Percentiles rank a stretch among this genome's conserved stretches.
Evolutionary conservation across 2,797 vertebrate genomes (phyloP).

Genomic region (Sciaenops ocellatus): DNA sequence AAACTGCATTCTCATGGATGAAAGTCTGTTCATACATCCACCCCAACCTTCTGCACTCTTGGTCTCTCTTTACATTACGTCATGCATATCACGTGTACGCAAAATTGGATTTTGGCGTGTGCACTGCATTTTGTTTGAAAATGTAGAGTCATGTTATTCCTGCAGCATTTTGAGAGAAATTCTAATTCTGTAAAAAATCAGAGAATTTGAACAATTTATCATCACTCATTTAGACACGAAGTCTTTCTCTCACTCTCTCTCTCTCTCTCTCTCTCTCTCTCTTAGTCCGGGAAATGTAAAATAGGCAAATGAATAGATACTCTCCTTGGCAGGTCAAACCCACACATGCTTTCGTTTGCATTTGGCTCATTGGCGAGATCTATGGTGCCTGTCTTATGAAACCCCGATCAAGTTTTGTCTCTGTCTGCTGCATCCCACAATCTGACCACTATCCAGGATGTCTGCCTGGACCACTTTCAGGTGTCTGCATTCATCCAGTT

Average conservation of each 20-base stretch:
- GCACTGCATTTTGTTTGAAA: not conserved
- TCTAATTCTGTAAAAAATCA: too few species aligned
- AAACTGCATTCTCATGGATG: too few species aligned
- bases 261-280: not conserved
- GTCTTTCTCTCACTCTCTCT: too few species aligned
- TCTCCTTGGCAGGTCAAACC: conserved; percentile 55
- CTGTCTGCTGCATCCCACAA: conserved; percentile 53
- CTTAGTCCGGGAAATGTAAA: not conserved
- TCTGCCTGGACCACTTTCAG: conserved; percentile 69
- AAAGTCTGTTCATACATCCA: too few species aligned
- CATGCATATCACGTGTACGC: too few species aligned
- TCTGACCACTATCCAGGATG: conserved; percentile 54
- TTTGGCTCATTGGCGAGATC: conserved; percentile 46
- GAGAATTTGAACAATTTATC: not conserved
- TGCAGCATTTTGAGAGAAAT: too few species aligned
- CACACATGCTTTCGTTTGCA: conserved; percentile 51
- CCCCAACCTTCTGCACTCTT: too few species aligned
- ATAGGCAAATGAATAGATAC: conserved; percentile 9
- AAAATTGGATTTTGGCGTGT: too few species aligned
- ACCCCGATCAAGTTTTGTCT: conserved; percentile 49
- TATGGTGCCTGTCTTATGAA: conserved; percentile 30
- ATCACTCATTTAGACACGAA: not conserved
- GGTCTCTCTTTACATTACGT: too few species aligned
- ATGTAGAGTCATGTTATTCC: too few species aligned
- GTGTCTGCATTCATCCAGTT: conserved; percentile 51